Evolutionary conservation across 2,113 vertebrate species (phyloP), one percentile per base, ranked within the genome.

Genomic region (Orthonyx spaldingii): DNA sequence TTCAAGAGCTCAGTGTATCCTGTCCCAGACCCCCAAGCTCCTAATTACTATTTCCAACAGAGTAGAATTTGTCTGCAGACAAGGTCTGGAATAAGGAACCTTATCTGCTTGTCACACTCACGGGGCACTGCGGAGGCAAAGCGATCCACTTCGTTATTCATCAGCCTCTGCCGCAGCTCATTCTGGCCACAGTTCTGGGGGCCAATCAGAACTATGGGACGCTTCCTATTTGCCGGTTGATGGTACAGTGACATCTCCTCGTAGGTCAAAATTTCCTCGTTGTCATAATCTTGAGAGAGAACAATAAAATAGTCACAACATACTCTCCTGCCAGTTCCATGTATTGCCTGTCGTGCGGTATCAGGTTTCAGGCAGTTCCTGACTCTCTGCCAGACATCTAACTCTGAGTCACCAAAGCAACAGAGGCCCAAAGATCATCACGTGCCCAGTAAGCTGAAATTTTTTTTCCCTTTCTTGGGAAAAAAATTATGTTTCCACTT

Each of bases 181-280:
- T 99, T 99, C 33, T 99, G 99, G 11, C 99, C 99, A 4, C 99
- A 99, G 97, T 98, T 99, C 61, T 99, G 98, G 1, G 99, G 99
- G 26, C 99, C 99, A 2, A 99, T 98, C 90, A 99, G 98, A 53
- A 99, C 98, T 7, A 99, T 98, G 53, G 99, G 99, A 32, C 99
- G 98, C 76, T 99, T 99, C 70, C 99, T 98, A 86, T 98, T 99
- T 74, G 98, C 98, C 22, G 99, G 98, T 90, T 99, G 99, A 94
- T 99, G 99, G 95, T 99, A 99, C 37, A 99, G 98, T 6, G 99
- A 99, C 99, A 99, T 99, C 97, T 99, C 99, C 94, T 99, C 99
- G 1, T 99, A 99, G 68, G 99, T 99, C 98, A 99, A 92, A 96
- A 99, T 98, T 79, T 99, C 99, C 53, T 99, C 99, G 17, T 98